A percentile compares a stretch with the other conserved stretches of the same genome.
Conservation (phyloP, 2,113 vertebrate species). For the Strigops habroptila region DNA sequence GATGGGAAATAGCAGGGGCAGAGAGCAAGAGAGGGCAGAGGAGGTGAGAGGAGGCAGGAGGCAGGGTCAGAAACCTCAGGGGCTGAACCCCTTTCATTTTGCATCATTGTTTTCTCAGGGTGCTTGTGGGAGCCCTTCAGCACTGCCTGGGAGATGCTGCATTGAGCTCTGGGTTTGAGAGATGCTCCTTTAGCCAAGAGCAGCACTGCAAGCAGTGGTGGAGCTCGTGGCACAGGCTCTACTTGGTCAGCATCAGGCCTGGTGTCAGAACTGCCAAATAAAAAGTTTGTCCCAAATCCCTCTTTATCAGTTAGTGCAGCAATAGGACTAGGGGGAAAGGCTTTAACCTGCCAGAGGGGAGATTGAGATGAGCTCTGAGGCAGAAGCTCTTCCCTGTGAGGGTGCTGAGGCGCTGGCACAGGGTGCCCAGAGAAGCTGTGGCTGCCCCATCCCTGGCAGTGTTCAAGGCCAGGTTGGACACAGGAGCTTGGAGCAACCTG, state of each 20-base stretch:
- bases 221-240: background rate
- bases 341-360: background rate
- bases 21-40: background rate
- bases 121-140: background rate
- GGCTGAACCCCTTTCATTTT: background rate
- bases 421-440: no score
- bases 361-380: background rate
- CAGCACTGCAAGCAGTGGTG: background rate
- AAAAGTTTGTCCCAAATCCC: background rate
- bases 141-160: background rate
- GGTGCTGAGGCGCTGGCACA: no score
- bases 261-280: background rate
- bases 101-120: background rate
- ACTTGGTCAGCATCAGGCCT: background rate
- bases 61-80: background rate
- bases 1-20: background rate
- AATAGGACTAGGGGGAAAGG: background rate
- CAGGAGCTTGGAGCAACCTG: no score
- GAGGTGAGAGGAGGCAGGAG: background rate
- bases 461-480: no score
- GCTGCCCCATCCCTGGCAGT: no score
- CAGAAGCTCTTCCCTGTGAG: no score
- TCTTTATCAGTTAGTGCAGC: background rate
- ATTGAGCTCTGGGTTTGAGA: fast-evolving
- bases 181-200: background rate